Conservation (phyloP, 2,888 invertebrate species). For the Leptinotarsa tumamoca region DNA sequence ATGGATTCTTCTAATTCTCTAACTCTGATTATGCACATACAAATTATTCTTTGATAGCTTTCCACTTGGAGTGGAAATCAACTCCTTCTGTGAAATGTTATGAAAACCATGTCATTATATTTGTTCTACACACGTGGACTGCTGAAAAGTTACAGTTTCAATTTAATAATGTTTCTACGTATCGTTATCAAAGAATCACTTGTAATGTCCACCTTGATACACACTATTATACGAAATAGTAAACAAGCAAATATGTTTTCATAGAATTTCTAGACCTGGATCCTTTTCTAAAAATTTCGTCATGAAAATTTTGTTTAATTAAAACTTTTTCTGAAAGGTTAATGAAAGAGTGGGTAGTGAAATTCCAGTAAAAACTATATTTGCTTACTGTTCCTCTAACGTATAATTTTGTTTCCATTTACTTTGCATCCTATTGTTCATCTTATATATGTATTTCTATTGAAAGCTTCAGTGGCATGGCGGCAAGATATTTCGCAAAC, state of each 20-base stretch:
- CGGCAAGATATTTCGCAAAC: neutral
- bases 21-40: no score
- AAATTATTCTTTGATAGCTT: no score
- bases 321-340: no score
- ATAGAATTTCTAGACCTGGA: no score
- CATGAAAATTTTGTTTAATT: neutral
- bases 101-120: no score
- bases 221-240: neutral
- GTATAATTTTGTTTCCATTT: conserved; percentile 35
- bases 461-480: conserved; percentile 3
- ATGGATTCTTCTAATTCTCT: no score
- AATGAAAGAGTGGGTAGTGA: conserved; percentile 25
- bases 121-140: no score
- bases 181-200: neutral
- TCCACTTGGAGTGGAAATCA: no score
- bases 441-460: conserved; percentile 19
- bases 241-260: conserved; percentile 4
- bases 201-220: neutral
- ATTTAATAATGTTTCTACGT: no score
- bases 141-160: no score
- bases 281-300: neutral
- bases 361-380: conserved; percentile 33
- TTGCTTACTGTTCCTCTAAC: conserved; percentile 26
- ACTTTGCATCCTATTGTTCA: conserved; percentile 33
- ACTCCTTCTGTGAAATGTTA: no score